These are phyloP conservation scores for Stomatorhinus ivindoensis DNA, from an alignment of 2,113 vertebrate genomes.

Conservation along the genomic window DNA sequence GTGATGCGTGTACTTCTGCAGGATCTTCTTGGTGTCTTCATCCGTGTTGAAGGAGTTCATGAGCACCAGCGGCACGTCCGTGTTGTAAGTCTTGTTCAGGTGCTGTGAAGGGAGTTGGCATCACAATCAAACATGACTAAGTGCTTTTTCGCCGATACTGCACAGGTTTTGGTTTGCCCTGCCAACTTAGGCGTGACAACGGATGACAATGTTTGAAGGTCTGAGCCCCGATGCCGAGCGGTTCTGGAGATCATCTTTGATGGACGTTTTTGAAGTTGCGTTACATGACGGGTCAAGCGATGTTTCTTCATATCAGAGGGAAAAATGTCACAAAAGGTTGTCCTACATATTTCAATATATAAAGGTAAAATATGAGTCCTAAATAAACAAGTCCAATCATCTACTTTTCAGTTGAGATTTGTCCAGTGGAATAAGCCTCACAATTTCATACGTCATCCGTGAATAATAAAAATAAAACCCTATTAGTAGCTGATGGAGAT, in stretches of 20 bases:
- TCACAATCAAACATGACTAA: not conserved
- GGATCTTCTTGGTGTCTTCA: conserved; percentile 83
- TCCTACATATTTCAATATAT: not conserved
- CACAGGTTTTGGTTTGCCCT: not conserved
- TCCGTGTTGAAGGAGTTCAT: conserved; percentile 91
- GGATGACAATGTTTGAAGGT: not conserved
- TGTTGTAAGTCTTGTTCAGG: conserved; percentile 76
- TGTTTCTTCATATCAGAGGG: not conserved
- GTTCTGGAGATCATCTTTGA: not conserved
- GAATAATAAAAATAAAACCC: not conserved
- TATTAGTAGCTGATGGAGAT: not conserved
- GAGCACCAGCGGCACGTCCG: conserved; percentile 72
- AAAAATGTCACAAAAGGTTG: not conserved
- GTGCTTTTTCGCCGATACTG: not conserved
- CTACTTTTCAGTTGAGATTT: not conserved
- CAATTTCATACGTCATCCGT: not conserved
- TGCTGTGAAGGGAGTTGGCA: conserved; percentile 47
- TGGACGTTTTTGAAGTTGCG: not conserved
- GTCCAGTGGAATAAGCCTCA: not conserved
- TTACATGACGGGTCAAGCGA: not conserved
- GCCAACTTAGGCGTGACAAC: not conserved
- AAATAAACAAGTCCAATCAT: not conserved
- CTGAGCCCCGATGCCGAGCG: not conserved
- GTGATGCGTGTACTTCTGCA: conserved; percentile 82
- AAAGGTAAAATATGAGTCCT: not conserved